A percentile compares a stretch with the other conserved stretches of the same genome.
Evolutionary conservation across 2,888 invertebrate species (phyloP).

Genomic region (Diabrotica balteata): DNA sequence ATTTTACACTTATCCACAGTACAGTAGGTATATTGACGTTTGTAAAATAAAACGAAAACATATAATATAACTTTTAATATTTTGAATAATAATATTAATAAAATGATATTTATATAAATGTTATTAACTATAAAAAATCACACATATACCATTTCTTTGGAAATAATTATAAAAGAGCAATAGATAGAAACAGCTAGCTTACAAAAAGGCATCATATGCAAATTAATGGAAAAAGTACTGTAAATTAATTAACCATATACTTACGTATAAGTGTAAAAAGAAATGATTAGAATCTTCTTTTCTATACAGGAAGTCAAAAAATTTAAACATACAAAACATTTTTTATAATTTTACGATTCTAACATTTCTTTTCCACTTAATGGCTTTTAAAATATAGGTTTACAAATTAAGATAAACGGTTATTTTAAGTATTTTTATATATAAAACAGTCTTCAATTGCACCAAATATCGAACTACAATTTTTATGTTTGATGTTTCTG

Average conservation of each 20-base stretch:
- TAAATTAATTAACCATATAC: constrained; percentile 30
- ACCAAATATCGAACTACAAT: constrained; percentile 49
- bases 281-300: constrained; percentile 9
- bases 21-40: too few relatives aligned
- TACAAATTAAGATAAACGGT: constrained; percentile 27
- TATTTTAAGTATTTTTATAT: constrained; percentile 27
- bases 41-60: constrained; percentile 22
- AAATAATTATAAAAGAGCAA: constrained; percentile 51
- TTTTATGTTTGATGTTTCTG: constrained; percentile 2
- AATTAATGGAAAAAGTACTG: constrained; percentile 38
- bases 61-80: constrained; percentile 54
- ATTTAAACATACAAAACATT: neutral
- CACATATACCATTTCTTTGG: constrained; percentile 61
- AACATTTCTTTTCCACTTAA: constrained; percentile 6
- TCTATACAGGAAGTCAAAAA: too few relatives aligned
- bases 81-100: constrained; percentile 54
- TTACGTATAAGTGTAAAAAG: constrained; percentile 21
- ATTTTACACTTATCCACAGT: too few relatives aligned
- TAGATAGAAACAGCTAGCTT: constrained; percentile 38
- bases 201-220: constrained; percentile 45
- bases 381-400: constrained; percentile 22
- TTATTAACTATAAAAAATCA: constrained; percentile 57
- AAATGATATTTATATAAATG: constrained; percentile 54
- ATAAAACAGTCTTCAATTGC: constrained; percentile 60
- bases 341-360: neutral